Evolutionary conservation across 1,140 invertebrate species (phyloP).

Genomic region (Zaprionus gabonicus): DNA sequence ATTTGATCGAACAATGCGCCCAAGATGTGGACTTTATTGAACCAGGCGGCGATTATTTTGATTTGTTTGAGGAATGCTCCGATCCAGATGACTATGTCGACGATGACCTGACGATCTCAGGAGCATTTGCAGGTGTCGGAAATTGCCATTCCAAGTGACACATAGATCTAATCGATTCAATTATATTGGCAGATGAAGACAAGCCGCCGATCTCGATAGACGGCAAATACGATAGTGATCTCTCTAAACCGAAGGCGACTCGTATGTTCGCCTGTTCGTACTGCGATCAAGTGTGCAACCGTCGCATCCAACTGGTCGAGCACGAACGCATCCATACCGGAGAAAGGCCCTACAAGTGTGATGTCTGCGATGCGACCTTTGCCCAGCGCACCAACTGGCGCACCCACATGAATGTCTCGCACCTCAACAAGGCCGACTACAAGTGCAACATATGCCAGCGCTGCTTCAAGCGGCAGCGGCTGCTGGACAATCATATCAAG

Average conservation of each 20-base stretch:
- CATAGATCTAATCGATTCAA: constrained; percentile 7
- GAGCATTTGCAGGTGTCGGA: not conserved
- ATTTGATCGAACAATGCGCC: not conserved
- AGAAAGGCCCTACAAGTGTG: constrained; percentile 90
- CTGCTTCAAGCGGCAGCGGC: constrained; percentile 89
- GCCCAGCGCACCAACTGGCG: constrained; percentile 92
- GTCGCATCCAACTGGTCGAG: constrained; percentile 90
- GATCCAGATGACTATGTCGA: not conserved
- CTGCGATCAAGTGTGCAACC: constrained; percentile 91
- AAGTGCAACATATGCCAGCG: constrained; percentile 89
- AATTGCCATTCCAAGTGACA: not conserved
- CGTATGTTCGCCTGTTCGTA: constrained; percentile 87
- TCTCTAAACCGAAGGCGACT: constrained; percentile 74
- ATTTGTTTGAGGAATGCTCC: not conserved
- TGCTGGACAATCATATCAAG: constrained; percentile 93
- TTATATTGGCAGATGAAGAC: constrained; percentile 3
- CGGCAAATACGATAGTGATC: not conserved
- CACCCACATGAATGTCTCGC: constrained; percentile 91
- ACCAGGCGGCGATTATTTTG: not conserved
- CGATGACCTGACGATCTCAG: not conserved
- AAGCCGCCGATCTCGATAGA: not conserved
- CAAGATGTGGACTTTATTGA: not conserved
- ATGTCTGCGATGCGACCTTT: constrained; percentile 91
- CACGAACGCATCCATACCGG: constrained; percentile 92
- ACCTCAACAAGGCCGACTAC: constrained; percentile 91